Evolutionary conservation across 2,888 invertebrate species (phyloP).

Genomic region (Biston betularia): DNA sequence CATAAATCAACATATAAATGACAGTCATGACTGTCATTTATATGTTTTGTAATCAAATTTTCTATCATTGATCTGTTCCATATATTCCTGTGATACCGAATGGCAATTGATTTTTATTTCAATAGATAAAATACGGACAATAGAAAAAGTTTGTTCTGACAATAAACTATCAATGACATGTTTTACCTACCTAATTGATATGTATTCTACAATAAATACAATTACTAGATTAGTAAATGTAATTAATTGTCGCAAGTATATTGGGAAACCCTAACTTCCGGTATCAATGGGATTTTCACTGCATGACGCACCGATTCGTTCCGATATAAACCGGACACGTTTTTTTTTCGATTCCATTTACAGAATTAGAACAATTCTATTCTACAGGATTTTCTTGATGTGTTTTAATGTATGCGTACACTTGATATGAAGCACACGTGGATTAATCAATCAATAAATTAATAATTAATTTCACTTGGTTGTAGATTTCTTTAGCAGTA

Average conservation of each 20-base stretch:
- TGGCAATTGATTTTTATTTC: no score
- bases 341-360: conserved; percentile 14
- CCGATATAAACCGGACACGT: conserved; percentile 16
- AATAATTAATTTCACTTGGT: no score
- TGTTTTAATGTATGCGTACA: not conserved
- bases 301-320: conserved; percentile 14
- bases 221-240: conserved; percentile 30
- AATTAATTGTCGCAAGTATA: conserved; percentile 22
- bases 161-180: not conserved
- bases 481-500: no score
- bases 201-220: conserved; percentile 6
- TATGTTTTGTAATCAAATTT: no score
- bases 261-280: conserved; percentile 50
- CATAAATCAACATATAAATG: no score
- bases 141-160: no score
- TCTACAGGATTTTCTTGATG: not conserved
- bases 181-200: conserved; percentile 16
- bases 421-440: not conserved
- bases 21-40: no score
- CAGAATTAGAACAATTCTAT: not conserved
- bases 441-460: no score
- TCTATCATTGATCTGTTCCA: no score
- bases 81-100: no score
- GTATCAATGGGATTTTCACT: conserved; percentile 44
- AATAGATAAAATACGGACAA: no score